Base-by-base conservation (phyloP, 2,113 vertebrate genomes). In the Alexandromys fortis region DNA sequence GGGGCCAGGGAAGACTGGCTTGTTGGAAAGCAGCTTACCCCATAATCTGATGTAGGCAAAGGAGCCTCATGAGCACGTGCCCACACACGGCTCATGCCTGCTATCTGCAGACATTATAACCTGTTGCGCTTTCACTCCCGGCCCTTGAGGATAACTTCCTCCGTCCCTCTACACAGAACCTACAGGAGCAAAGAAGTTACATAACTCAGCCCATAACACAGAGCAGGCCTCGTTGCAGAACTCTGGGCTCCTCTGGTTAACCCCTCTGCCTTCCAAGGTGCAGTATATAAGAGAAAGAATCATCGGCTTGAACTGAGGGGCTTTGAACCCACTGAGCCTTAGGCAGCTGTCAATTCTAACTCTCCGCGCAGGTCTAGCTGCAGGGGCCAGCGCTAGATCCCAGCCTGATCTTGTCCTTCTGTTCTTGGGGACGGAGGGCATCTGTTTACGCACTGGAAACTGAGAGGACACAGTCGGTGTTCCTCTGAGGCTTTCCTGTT, bases 31-130 rank as follows among this genome's bases (percentile, higher is more conserved):
- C 26, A 28, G 33, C 30, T 9, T 19, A 30, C 3, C 3, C 33
- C 47, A 26, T 47, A 7, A 12, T 47, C 24, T 0, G 30, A n/a
- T 47, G 42, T 10, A n/a, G 5, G 7, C 4, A 0, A 1, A 55
- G 2, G n/a, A 16, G 7, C 49, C 30, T 63, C 2, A 2, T 17
- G 10, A 21, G 0, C 58, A 30, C 81, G 24, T 17, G 9, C 5
- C 47, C 4, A 24, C 0, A 11, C 17, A 13, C 1, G 28, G 10
- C 33, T 55, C 2, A 0, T 5, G 55, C 67, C 24, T 45, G 5
- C 78, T 67, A 19, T 38, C 61, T 65, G 4, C 14, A 65, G 7
- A 6, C 2, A 0, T 49, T 42, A n/a, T 52, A 55, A 6, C 38
- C 30, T 19, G 13, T 10, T 19, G 19, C 26, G 22, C 21, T 45